Evolutionary conservation across 2,113 vertebrate species (phyloP), one percentile per base, ranked within the genome.

Genomic region (Acanthisitta chloris): DNA sequence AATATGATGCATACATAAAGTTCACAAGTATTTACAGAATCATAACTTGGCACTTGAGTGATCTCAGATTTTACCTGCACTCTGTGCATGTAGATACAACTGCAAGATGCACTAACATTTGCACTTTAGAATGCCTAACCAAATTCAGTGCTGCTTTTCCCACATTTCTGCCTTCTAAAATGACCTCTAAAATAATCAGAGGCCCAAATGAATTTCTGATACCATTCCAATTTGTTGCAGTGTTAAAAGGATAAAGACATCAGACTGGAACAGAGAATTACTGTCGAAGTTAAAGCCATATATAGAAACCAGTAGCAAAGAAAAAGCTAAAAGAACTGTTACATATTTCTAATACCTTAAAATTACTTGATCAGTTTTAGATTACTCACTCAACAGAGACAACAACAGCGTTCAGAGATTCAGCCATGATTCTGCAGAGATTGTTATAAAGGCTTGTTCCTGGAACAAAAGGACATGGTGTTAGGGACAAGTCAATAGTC

Each of bases 371-470:
- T 91, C 19, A 40, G 18, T 66, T 80, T 86, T 88, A 73, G 71
- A 78, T 77, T 91, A 99, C 99, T 99, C 93, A 99, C 99, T 99
- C 99, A 17, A 99, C 97, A 55, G 99, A 99, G 91, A 99, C 97
- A 55, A 99, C 52, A 23, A 99, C 98, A 10, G 99, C 98, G 4
- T 99, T 98, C 96, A 99, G 92, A 55, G 99, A 98, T 84, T 99
- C 98, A 3, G 99, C 98, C 98, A 99, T 99, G 81, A 90, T 94
- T 84, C 98, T 96, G 92, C 99, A 99, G 34, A 99, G 98, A 40
- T 97, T 97, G 97, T 99, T 99, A 34, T 99, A 99, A 17, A 98
- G 98, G 49, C 98, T 97, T 97, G 98, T 98, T 97, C 98, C 99
- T 99, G 77, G 76, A 95, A 97, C 2, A 64, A 54, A 95, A 92